These are phyloP conservation scores for Nomada goodeniana DNA, from an alignment of 2,888 invertebrate species.

Conservation along the genomic window DNA sequence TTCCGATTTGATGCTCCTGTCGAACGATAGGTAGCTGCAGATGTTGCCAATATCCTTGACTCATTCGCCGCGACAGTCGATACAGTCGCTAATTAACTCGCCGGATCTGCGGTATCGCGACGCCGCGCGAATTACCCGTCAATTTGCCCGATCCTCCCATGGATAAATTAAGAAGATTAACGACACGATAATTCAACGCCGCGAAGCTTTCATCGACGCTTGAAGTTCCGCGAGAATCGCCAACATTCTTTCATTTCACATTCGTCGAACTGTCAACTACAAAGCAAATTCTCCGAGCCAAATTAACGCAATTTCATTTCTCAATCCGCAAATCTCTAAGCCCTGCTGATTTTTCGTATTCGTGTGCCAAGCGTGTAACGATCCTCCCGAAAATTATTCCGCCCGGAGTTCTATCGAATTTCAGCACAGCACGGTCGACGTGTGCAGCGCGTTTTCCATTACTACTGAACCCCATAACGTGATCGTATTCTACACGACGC, in stretches of 20 bases:
- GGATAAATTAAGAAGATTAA: slow-evolving; percentile 5
- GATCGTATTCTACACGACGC: background rate
- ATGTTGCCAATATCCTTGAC: slow-evolving; percentile 42
- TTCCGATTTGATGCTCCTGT: slow-evolving; percentile 40
- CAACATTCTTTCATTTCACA: no score
- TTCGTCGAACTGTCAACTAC: no score
- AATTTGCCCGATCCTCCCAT: slow-evolving; percentile 10
- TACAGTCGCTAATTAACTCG: slow-evolving; percentile 23
- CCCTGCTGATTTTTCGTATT: no score
- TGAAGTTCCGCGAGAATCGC: background rate
- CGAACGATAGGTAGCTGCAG: slow-evolving; percentile 43
- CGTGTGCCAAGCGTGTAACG: no score
- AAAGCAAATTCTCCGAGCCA: no score
- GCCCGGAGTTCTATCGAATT: no score
- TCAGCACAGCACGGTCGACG: no score
- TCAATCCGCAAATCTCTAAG: no score
- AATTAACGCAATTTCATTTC: no score
- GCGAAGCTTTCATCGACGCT: background rate
- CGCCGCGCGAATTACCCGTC: slow-evolving; percentile 11
- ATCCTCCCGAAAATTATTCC: no score
- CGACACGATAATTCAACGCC: background rate
- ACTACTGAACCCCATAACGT: background rate
- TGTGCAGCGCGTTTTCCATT: background rate
- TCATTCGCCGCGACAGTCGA: slow-evolving; percentile 23
- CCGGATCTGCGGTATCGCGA: background rate